Evolutionary conservation across 2,797 vertebrate genomes (phyloP), one percentile per base, ranked within the genome.

Genomic region (Neosilurus mollespiculum): DNA sequence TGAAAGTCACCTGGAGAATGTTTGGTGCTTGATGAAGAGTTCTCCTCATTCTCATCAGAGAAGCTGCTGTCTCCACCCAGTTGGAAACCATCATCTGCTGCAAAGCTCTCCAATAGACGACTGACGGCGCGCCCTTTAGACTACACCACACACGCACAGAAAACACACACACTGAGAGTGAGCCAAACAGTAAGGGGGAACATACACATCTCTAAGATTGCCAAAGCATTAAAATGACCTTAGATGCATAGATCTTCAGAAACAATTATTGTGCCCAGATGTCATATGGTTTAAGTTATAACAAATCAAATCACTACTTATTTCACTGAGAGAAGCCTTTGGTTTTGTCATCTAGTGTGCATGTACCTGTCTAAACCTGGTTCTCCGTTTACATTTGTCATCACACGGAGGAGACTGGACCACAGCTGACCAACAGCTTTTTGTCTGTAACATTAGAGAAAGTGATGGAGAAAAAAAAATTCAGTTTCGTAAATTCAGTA

Each of bases 1-100:
- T n/a, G 3, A 77, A 43, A 26, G 91, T 92, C 86, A 98, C 98
- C 94, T 81, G 95, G 95, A 3, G 94, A 95, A 20, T 94, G 89
- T 87, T 90, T 92, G 66, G 93, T 95, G 84, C 93, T 91, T 85
- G 94, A 93, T 0, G 93, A 90, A 0, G 90, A 91, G 81, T 93
- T 91, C 81, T 96, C 90, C 84, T 96, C 96, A 81, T 99, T 97
- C 30, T 98, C 98, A 83, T 99, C 98, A 0, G 98, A 99, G 93
- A 99, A 99, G 92, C 98, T 99, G 84, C 97, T 97, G 86, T 97
- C 95, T 87, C 95, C 97, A 82, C 96, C 97, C 90, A 97, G 96
- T 83, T 97, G 97, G 82, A 99, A 99, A 88, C 97, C 97, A 86
- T 99, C 98, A 51, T 99, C 97, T 0, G 97, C 97, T 0, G 97